These are phyloP conservation scores for Carettochelys insculpta DNA, from an alignment of 2,113 vertebrate genomes.

Conservation along the genomic window DNA sequence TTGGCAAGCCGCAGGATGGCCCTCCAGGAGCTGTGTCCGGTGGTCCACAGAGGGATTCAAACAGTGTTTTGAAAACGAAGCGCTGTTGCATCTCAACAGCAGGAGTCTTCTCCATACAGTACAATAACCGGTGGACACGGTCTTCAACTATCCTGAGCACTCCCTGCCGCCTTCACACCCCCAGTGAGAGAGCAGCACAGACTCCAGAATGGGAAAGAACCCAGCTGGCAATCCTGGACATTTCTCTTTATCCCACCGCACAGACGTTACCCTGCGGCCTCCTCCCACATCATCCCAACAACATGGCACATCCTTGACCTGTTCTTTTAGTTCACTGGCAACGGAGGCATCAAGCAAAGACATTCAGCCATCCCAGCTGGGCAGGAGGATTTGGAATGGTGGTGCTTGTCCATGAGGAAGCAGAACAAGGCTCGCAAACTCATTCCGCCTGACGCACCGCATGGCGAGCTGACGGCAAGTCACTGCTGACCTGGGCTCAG, in stretches of 20 bases:
- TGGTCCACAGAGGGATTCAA: no score
- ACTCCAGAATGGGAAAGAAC: no score
- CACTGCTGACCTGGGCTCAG: neutral
- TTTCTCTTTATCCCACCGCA: neutral
- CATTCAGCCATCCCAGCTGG: neutral
- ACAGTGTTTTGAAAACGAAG: no score
- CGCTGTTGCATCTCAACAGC: no score
- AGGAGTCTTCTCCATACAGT: no score
- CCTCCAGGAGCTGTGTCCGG: no score
- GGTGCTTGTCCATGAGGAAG: neutral
- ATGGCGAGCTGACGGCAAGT: neutral
- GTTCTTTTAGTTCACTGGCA: neutral
- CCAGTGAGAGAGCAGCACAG: no score
- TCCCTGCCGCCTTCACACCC: no score
- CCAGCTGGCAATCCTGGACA: neutral
- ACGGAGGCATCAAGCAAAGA: neutral
- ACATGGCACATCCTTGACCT: neutral
- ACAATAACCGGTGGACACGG: no score
- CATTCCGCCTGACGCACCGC: neutral
- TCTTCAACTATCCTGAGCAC: no score
- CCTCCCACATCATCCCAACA: neutral
- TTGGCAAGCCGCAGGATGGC: no score
- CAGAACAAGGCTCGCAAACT: neutral
- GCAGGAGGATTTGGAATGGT: neutral
- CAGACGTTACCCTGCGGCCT: no score